Evolutionary conservation across 2,888 invertebrate genomes (phyloP).

Genomic region (Chloromyia formosa): DNA sequence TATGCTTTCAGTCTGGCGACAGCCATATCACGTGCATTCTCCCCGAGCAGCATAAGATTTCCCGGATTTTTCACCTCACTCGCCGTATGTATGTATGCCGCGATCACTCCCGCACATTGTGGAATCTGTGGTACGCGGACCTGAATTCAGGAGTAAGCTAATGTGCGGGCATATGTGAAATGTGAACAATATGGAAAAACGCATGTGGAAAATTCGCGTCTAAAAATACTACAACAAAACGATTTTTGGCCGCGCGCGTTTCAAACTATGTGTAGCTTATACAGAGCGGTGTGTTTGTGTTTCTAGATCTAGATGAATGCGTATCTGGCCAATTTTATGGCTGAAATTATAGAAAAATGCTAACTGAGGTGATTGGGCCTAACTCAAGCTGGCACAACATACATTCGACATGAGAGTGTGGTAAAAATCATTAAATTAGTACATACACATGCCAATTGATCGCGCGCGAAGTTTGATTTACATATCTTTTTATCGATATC

Average conservation of each 20-base stretch:
- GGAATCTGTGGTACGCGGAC: neutral
- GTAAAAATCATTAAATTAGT: conserved; percentile 4
- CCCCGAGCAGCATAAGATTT: neutral
- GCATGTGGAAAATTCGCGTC: conserved; percentile 40
- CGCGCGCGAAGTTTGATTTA: neutral
- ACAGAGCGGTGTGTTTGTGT: no score
- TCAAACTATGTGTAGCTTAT: no score
- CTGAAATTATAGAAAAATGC: neutral
- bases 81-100: conserved; percentile 9
- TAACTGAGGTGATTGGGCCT: neutral
- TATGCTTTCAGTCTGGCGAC: conserved; percentile 5
- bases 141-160: neutral
- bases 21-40: conserved; percentile 14
- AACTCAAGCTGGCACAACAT: neutral
- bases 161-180: conserved; percentile 27
- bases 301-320: neutral
- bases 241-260: no score
- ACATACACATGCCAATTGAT: neutral
- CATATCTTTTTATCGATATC: neutral
- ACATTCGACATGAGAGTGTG: neutral
- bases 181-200: conserved; percentile 34
- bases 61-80: conserved; percentile 8
- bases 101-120: conserved; percentile 26
- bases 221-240: conserved; percentile 40
- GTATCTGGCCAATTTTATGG: conserved; percentile 4